Percentiles rank a stretch among this genome's conserved stretches.
Conservation (phyloP, 1,140 invertebrate species). For the Radopholus similis region DNA sequence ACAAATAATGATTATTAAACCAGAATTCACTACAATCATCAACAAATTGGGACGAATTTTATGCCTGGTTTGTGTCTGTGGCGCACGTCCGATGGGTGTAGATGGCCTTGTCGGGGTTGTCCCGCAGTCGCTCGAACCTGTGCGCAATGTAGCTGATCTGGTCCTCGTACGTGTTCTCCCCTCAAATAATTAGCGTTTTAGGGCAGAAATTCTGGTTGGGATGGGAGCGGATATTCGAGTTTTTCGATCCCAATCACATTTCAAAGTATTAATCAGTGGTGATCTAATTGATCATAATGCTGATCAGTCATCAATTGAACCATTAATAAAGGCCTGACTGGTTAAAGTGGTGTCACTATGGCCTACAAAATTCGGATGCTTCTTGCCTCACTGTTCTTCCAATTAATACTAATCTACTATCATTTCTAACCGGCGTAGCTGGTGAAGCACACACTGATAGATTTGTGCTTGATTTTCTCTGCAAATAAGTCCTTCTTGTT, state of each 20-base stretch:
- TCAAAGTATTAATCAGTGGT: no score
- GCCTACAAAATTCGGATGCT: no score
- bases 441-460: constrained; percentile 64
- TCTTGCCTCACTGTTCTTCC: no score
- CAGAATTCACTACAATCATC: neutral
- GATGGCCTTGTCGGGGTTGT: constrained; percentile 97
- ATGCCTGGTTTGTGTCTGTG: constrained; percentile 80
- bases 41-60: constrained; percentile 5
- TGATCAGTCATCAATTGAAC: neutral
- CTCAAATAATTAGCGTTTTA: no score
- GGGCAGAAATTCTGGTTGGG: no score
- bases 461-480: constrained; percentile 65
- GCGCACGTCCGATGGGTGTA: constrained; percentile 99
- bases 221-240: no score
- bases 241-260: no score
- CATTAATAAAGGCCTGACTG: neutral
- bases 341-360: no score
- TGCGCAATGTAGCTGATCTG: constrained; percentile 96
- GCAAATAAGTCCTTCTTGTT: constrained; percentile 65
- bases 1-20: neutral
- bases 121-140: constrained; percentile 99
- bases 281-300: no score
- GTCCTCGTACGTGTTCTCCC: constrained; percentile 90
- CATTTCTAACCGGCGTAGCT: constrained; percentile 71
- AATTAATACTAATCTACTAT: no score